phyloP scores from a whole-genome alignment of 2,888 invertebrate genomes.

The Perizoma affinitatum region DNA sequence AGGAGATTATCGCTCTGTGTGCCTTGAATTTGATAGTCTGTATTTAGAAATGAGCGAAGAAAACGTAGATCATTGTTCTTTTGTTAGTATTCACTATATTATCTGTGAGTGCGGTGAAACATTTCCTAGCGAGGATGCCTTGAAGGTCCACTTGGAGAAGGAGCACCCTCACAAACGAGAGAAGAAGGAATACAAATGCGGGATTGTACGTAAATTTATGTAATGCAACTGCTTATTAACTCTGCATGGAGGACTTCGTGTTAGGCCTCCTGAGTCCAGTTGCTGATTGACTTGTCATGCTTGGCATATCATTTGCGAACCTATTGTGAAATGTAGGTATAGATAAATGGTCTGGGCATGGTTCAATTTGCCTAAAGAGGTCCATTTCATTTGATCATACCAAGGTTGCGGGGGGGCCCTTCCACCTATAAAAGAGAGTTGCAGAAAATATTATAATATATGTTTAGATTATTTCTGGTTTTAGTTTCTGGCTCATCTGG shows the following conservation, averaged over 20 bases:
- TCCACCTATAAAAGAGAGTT: too few species aligned
- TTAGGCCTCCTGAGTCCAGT: neutral
- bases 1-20: slow-evolving; percentile 41
- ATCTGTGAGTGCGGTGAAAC: slow-evolving; percentile 72
- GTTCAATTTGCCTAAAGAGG: too few species aligned
- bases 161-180: slow-evolving; percentile 60
- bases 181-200: slow-evolving; percentile 53
- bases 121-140: slow-evolving; percentile 60
- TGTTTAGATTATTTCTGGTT: too few species aligned
- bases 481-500: too few species aligned
- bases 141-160: slow-evolving; percentile 57
- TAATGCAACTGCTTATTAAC: neutral
- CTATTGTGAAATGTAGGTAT: too few species aligned
- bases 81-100: slow-evolving; percentile 70
- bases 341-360: too few species aligned
- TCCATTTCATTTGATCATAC: too few species aligned
- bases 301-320: too few species aligned
- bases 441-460: too few species aligned
- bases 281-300: too few species aligned
- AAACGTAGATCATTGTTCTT: slow-evolving; percentile 50
- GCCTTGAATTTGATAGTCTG: slow-evolving; percentile 53
- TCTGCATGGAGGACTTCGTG: neutral
- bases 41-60: slow-evolving; percentile 50
- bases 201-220: slow-evolving; percentile 45
- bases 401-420: too few species aligned